Conservation (phyloP, 2,113 vertebrate genomes). For the Eudorcas thomsonii region DNA sequence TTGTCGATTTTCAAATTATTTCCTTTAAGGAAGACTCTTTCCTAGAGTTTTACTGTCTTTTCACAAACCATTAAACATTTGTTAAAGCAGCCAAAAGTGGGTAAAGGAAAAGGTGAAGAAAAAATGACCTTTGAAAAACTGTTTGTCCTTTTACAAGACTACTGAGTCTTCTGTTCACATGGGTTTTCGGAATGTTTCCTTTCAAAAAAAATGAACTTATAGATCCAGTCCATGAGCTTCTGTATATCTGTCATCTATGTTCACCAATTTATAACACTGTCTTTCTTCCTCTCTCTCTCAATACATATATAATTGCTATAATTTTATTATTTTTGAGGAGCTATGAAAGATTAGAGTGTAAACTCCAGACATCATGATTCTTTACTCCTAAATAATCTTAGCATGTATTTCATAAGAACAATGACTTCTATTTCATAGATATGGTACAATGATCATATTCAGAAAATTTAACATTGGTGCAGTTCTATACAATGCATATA, state of each 20-base stretch:
- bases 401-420: background rate
- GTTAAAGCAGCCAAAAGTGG: background rate
- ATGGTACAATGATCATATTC: background rate
- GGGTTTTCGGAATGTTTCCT: background rate
- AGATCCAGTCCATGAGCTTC: background rate
- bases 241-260: background rate
- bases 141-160: background rate
- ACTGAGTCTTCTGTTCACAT: background rate
- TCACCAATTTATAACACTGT: background rate
- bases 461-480: background rate
- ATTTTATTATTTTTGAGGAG: background rate
- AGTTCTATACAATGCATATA: background rate
- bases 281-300: background rate
- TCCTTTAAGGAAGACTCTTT: conserved; percentile 28
- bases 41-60: background rate
- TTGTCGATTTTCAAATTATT: conserved; percentile 49
- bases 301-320: background rate
- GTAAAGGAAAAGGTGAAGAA: background rate
- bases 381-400: background rate
- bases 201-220: background rate
- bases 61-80: conserved; percentile 19
- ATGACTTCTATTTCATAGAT: background rate
- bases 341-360: background rate
- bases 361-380: background rate
- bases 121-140: background rate